Evolutionary conservation across 2,888 invertebrate species (phyloP), one percentile per base, ranked within the genome.

Genomic region (Timandra comae): DNA sequence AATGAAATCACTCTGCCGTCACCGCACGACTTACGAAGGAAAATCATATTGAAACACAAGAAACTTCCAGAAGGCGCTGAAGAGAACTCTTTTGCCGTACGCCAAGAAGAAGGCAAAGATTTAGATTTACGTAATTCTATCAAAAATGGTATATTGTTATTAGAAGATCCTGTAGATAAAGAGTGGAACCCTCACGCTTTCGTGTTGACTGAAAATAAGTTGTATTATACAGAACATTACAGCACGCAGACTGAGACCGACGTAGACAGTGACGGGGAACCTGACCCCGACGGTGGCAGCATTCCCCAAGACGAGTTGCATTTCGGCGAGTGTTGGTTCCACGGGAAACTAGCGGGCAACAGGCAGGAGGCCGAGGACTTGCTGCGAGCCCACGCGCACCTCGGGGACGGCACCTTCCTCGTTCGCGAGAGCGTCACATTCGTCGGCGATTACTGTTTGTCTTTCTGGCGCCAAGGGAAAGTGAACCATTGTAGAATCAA

Each of bases 101-200:
- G 74, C 7, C 77, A 74, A 52, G 91, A 91, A 38, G 89, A 91
- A 64, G 89, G 87, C 2, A 88, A 85, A 35, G 95, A 95, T 49
- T 86, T 93, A 69, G 94, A 95, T 64, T 75, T 94, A 27, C 86
- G 95, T 29, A 94, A 92, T 63, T 91, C 95, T 0, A 90, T 95
- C 0, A 97, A 95, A 75, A 97, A 96, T 68, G 98, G 97, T 0
- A 91, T 96, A 36, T 86, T 98, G 40, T 93, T 93, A 59, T 80
- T 97, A 23, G 95, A 97, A 71, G 97, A 98, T 82, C 93, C 94
- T 0, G 90, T 95, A 0, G 94, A 95, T 48, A 91, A 93, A 65
- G 92, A 93, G 41, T 98, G 98, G 97, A 92, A 93, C 63, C 93
- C 96, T 0, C 97, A 97, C 76, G 96, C 96, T 59, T 97, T 98